Conservation (phyloP, 2,888 invertebrate genomes). For the Allacma fusca region DNA sequence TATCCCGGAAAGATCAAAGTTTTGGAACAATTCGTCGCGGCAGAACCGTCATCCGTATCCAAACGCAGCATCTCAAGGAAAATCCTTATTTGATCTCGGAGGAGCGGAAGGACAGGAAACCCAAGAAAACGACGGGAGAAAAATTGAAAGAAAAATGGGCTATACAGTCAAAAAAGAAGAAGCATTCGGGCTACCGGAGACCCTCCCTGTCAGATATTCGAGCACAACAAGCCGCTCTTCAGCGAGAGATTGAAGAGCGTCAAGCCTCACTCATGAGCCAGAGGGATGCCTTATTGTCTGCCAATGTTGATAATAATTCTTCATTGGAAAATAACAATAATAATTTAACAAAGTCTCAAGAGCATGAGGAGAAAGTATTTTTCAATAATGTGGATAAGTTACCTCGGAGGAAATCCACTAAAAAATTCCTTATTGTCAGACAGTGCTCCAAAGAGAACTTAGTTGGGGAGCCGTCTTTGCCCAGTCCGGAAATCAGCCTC, state of each 20-base stretch:
- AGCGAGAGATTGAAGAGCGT: conserved; percentile 54
- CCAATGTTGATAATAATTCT: background rate
- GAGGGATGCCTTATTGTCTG: background rate
- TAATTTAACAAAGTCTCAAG: conserved; percentile 31
- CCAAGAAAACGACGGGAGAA: conserved; percentile 76
- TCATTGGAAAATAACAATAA: background rate
- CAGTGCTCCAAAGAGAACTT: background rate
- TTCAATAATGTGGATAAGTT: conserved; percentile 34
- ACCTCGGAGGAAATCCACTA: conserved; percentile 35
- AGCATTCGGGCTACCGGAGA: conserved; percentile 46
- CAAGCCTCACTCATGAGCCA: conserved; percentile 17
- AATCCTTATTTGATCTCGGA: conserved; percentile 53
- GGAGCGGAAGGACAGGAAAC: conserved; percentile 62
- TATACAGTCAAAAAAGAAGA: conserved; percentile 64
- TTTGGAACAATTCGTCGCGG: conserved; percentile 75
- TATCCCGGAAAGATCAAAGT: conserved; percentile 59
- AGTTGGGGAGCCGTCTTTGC: background rate
- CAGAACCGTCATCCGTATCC: conserved; percentile 77
- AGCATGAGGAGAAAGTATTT: conserved; percentile 20
- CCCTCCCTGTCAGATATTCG: conserved; percentile 58
- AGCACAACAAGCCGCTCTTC: conserved; percentile 49
- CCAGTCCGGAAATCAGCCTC: background rate
- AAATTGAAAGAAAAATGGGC: conserved; percentile 78
- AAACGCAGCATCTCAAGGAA: conserved; percentile 66
- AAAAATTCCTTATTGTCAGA: conserved; percentile 33